Percentiles rank a stretch among this genome's conserved stretches.
phyloP scores from a whole-genome alignment of 2,888 invertebrate species.

The Galerucella pusilla region DNA sequence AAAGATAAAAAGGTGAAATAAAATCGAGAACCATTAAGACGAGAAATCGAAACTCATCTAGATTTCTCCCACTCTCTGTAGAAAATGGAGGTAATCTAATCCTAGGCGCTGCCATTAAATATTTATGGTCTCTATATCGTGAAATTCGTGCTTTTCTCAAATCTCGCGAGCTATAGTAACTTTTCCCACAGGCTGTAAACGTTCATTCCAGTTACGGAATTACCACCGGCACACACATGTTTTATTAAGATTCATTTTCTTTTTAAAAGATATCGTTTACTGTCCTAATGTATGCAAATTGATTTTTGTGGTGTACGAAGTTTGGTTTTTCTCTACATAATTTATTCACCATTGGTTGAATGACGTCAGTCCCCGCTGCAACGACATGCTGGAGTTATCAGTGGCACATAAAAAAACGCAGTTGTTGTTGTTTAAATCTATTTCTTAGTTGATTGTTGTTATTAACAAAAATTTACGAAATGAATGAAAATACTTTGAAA shows the following conservation, averaged over 20 bases:
- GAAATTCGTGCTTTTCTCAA: constrained; percentile 32
- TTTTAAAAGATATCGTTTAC: constrained; percentile 1
- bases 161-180: constrained; percentile 26
- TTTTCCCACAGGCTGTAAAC: constrained; percentile 36
- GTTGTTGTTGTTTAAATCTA: too few species aligned
- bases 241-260: constrained; percentile 20
- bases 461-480: too few species aligned
- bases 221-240: constrained; percentile 11
- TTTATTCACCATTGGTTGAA: too few species aligned
- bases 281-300: neutral
- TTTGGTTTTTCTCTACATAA: too few species aligned
- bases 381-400: too few species aligned
- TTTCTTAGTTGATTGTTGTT: too few species aligned
- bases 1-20: neutral
- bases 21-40: neutral
- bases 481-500: too few species aligned
- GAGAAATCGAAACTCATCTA: constrained; percentile 33
- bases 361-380: too few species aligned
- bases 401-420: too few species aligned
- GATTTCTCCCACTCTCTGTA: constrained; percentile 24
- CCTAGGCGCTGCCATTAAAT: constrained; percentile 35
- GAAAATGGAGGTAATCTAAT: constrained; percentile 36
- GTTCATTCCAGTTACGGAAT: constrained; percentile 31
- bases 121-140: constrained; percentile 37
- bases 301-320: neutral